Conservation (phyloP, 2,797 vertebrate genomes). For the Tragopan temminckii region DNA sequence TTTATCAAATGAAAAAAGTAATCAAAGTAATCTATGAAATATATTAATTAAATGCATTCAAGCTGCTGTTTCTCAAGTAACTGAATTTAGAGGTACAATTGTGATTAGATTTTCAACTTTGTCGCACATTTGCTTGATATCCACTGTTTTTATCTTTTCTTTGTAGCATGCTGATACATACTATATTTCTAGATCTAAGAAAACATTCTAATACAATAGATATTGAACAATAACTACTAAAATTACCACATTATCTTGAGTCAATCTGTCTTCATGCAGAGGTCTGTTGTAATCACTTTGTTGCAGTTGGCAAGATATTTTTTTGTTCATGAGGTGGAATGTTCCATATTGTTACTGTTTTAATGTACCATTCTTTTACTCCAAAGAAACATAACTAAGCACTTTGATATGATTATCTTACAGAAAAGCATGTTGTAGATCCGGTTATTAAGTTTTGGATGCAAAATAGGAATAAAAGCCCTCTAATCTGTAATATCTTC, state of each 20-base stretch:
- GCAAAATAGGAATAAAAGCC: not conserved
- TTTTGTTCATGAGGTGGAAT: not conserved
- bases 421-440: constrained; percentile 28
- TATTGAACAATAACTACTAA: not conserved
- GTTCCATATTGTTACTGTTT: not conserved
- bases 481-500: not conserved
- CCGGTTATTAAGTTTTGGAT: not conserved
- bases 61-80: not conserved
- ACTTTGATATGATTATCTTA: not conserved
- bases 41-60: not conserved
- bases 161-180: not conserved
- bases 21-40: not conserved
- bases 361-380: not conserved
- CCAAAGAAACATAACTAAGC: not conserved
- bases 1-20: not conserved
- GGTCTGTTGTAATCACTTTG: no score
- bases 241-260: not conserved
- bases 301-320: not conserved
- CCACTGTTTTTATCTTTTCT: not conserved
- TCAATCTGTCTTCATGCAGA: not conserved
- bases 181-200: not conserved
- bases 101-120: not conserved
- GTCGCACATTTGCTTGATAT: not conserved
- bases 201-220: no score
- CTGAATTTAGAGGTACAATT: not conserved